Conservation (phyloP, 2,113 vertebrate genomes). For the Sorex araneus region DNA sequence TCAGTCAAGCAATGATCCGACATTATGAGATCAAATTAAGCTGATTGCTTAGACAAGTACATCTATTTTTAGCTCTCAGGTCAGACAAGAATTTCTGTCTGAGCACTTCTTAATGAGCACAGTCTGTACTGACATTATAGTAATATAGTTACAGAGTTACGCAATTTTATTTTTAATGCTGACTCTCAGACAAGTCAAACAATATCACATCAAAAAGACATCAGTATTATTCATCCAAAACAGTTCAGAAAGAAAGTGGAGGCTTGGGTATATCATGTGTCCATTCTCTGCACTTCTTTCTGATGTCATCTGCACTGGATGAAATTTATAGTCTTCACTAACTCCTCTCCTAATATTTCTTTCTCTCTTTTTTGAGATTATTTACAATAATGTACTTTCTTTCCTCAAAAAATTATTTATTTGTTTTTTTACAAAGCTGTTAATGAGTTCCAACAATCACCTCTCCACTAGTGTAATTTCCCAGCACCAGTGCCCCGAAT, state of each 20-base stretch:
- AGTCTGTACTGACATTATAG: not conserved
- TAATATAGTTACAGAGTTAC: not conserved
- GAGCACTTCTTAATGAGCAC: not conserved
- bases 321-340: not conserved
- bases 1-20: not conserved
- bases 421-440: too few species aligned
- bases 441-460: too few species aligned
- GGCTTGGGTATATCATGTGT: too few species aligned
- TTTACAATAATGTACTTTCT: too few species aligned
- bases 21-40: slow-evolving; percentile 11
- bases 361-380: not conserved
- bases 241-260: not conserved
- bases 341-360: not conserved
- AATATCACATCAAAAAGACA: not conserved
- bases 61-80: not conserved
- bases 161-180: not conserved
- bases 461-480: too few species aligned
- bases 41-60: not conserved
- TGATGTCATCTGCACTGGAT: not conserved
- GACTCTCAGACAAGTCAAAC: not conserved
- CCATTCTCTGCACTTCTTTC: not conserved
- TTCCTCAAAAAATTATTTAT: too few species aligned
- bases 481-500: too few species aligned
- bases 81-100: slow-evolving; percentile 23
- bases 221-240: not conserved